Conservation (phyloP, 2,888 invertebrate species). For the Acanthopleura granulata region DNA sequence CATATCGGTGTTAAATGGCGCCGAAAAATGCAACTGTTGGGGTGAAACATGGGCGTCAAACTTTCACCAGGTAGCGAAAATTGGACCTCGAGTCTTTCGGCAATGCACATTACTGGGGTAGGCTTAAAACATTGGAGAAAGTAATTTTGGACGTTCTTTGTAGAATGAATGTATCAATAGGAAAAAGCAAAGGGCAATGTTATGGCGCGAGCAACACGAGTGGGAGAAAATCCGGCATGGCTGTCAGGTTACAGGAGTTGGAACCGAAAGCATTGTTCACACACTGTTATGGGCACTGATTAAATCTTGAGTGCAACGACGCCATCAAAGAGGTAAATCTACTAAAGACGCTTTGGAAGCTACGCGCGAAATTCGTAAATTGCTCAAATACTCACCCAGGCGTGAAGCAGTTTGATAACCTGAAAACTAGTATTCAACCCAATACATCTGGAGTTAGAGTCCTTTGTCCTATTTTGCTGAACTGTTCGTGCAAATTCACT, state of each 20-base stretch:
- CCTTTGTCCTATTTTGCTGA: constrained; percentile 33
- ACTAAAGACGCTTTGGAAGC: constrained; percentile 31
- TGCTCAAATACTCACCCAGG: constrained; percentile 35
- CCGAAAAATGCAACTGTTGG: too few relatives aligned
- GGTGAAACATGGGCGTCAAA: too few relatives aligned
- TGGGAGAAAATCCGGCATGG: too few relatives aligned
- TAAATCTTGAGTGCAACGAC: constrained; percentile 32
- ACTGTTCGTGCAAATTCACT: constrained; percentile 30
- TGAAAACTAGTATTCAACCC: constrained; percentile 30
- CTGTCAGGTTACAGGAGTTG: background rate
- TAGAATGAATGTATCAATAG: too few relatives aligned
- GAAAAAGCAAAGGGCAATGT: too few relatives aligned
- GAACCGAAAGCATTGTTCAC: constrained; percentile 30
- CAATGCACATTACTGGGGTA: too few relatives aligned
- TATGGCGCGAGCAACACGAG: too few relatives aligned
- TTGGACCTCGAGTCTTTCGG: too few relatives aligned
- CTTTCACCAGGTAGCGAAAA: too few relatives aligned
- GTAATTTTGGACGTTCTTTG: too few relatives aligned
- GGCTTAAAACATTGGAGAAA: too few relatives aligned
- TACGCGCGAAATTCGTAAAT: constrained; percentile 32
- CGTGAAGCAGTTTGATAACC: constrained; percentile 27
- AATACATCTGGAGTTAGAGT: constrained; percentile 31
- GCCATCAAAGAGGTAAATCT: constrained; percentile 26
- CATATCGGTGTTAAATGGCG: too few relatives aligned
- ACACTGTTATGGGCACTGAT: constrained; percentile 36